Conservation (phyloP, 1,140 invertebrate genomes). For the Neotoxoptera formosana region DNA sequence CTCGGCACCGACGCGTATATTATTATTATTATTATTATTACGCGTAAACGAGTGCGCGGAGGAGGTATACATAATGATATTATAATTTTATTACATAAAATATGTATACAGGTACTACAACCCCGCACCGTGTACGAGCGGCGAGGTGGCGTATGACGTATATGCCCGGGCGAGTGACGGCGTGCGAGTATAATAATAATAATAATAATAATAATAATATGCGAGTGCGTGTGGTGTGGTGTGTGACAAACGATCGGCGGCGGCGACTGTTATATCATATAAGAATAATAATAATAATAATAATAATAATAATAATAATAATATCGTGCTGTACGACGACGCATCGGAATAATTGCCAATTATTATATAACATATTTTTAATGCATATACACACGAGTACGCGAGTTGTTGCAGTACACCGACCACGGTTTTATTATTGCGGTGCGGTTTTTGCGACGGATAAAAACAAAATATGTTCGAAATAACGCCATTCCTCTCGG, state of each 20-base stretch:
- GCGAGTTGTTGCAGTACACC: not conserved
- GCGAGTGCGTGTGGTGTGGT: not conserved
- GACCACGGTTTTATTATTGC: not conserved
- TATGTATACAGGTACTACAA: too few relatives aligned
- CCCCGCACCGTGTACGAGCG: too few relatives aligned
- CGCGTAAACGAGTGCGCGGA: not conserved
- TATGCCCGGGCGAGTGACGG: not conserved
- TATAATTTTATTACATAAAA: not conserved
- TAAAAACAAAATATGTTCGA: not conserved
- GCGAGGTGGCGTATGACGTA: not conserved
- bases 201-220: too few relatives aligned
- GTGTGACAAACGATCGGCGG: not conserved
- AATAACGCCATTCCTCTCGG: not conserved
- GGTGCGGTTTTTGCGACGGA: not conserved
- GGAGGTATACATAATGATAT: not conserved
- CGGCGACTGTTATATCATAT: not conserved
- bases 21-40: too few relatives aligned
- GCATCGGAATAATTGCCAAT: slow-evolving; percentile 14
- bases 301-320: not conserved
- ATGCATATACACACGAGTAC: not conserved
- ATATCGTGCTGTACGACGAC: not conserved
- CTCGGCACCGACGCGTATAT: not conserved
- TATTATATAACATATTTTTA: not conserved
- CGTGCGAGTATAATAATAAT: not conserved
- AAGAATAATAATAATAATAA: too few relatives aligned